Evolutionary conservation across 2,797 vertebrate species (phyloP).

Genomic region (Hirundo rustica): DNA sequence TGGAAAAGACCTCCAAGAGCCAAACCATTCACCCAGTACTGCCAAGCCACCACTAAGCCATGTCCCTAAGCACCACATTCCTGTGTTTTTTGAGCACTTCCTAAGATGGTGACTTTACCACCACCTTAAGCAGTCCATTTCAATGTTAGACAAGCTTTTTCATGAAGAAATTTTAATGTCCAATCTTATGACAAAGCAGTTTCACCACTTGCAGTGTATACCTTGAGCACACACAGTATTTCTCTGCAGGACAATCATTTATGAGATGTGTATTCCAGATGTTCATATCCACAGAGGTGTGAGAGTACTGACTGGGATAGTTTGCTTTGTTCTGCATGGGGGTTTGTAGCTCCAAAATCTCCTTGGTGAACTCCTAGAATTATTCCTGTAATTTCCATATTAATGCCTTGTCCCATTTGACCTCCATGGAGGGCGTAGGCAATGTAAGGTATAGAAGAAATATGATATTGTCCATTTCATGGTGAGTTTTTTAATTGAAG

Average conservation of each 20-base stretch:
- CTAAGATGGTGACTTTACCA: background rate
- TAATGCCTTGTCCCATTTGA: background rate
- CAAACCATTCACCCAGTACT: background rate
- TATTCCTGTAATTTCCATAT: background rate
- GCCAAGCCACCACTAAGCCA: background rate
- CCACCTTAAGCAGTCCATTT: background rate
- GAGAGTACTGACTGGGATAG: background rate
- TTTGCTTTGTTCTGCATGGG: background rate
- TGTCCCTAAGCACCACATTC: background rate
- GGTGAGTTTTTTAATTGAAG: background rate
- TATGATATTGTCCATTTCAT: background rate
- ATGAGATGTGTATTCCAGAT: background rate
- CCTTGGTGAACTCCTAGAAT: background rate
- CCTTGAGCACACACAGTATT: background rate
- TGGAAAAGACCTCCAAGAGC: background rate
- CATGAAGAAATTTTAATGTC: too few species aligned
- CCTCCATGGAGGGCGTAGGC: fast-evolving
- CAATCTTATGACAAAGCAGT: background rate
- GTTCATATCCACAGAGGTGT: background rate
- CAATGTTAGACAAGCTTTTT: background rate
- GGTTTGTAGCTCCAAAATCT: background rate
- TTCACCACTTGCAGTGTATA: background rate
- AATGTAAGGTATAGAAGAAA: background rate
- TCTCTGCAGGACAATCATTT: background rate
- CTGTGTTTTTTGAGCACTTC: fast-evolving